These are phyloP conservation scores for Polypterus bichir DNA, from an alignment of 2,113 vertebrate genomes.

Conservation along the genomic window DNA sequence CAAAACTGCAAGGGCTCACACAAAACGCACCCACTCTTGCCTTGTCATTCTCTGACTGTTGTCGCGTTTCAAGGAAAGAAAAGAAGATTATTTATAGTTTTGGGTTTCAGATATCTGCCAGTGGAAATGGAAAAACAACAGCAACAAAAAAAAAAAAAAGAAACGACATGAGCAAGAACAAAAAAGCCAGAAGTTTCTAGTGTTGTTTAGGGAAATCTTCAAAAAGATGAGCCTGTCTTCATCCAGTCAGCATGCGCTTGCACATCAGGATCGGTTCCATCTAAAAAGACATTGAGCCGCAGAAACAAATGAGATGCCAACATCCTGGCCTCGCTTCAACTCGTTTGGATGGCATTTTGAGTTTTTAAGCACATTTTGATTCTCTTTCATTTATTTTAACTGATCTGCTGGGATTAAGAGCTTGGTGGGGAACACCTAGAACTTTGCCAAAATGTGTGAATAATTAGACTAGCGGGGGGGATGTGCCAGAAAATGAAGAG, in stretches of 20 bases:
- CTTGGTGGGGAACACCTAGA: slow-evolving; percentile 72
- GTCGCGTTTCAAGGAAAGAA: no score
- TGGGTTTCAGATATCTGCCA: no score
- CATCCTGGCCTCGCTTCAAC: slow-evolving; percentile 75
- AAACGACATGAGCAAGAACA: no score
- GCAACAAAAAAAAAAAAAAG: no score
- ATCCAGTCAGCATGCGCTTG: slow-evolving; percentile 11
- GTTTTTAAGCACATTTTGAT: slow-evolving; percentile 83
- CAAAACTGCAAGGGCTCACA: no score
- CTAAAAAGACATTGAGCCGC: slow-evolving; percentile 8
- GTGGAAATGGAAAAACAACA: no score
- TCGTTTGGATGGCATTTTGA: slow-evolving; percentile 74
- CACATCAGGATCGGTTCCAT: slow-evolving; percentile 8
- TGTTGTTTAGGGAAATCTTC: no score
- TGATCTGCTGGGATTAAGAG: slow-evolving; percentile 92
- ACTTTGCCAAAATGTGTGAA: slow-evolving; percentile 92
- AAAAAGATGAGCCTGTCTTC: slow-evolving; percentile 33
- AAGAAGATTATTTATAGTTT: no score
- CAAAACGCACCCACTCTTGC: no score
- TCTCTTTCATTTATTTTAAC: slow-evolving; percentile 96
- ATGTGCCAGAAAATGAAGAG: slow-evolving; percentile 80
- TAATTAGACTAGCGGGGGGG: slow-evolving; percentile 75
- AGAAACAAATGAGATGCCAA: slow-evolving; percentile 28
- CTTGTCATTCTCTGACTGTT: no score
- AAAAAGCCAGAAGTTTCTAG: no score